A percentile compares a stretch with the other conserved stretches of the same genome.
Evolutionary conservation across 2,888 invertebrate species (phyloP).

Genomic region (Dorcus parallelipipedus): DNA sequence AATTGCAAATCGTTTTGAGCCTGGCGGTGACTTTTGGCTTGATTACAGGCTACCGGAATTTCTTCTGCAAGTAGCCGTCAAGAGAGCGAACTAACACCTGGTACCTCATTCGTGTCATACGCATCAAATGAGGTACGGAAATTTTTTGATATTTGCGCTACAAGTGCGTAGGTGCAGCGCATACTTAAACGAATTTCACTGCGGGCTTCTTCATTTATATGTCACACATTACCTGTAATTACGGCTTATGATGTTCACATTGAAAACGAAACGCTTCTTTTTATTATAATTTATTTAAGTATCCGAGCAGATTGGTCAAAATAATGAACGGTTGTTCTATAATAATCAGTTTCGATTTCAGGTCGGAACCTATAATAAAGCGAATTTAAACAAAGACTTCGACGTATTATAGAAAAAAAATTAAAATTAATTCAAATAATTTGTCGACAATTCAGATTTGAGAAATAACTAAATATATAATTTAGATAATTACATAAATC

Average conservation of each 20-base stretch:
- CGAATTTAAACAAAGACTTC: no score
- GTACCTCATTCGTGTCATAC: background rate
- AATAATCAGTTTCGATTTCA: background rate
- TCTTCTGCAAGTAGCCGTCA: constrained; percentile 9
- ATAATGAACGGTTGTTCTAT: background rate
- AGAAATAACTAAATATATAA: constrained; percentile 42
- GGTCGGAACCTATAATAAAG: background rate
- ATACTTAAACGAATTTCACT: no score
- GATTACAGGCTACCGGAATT: constrained; percentile 33
- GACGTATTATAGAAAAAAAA: constrained; percentile 17
- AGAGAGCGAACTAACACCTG: no score
- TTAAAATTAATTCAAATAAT: constrained; percentile 40
- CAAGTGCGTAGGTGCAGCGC: no score
- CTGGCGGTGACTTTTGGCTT: constrained; percentile 23
- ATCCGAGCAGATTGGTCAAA: no score
- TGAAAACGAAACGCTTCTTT: no score
- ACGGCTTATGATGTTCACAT: no score
- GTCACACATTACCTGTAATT: no score
- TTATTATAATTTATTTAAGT: no score
- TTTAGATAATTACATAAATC: constrained; percentile 41
- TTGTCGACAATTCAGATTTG: constrained; percentile 24
- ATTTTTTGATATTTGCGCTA: background rate
- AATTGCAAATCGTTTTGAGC: background rate
- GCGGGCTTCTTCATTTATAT: no score
- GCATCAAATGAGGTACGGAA: background rate